phyloP scores from a whole-genome alignment of 2,797 vertebrate species.

The Prunella strophiata region DNA sequence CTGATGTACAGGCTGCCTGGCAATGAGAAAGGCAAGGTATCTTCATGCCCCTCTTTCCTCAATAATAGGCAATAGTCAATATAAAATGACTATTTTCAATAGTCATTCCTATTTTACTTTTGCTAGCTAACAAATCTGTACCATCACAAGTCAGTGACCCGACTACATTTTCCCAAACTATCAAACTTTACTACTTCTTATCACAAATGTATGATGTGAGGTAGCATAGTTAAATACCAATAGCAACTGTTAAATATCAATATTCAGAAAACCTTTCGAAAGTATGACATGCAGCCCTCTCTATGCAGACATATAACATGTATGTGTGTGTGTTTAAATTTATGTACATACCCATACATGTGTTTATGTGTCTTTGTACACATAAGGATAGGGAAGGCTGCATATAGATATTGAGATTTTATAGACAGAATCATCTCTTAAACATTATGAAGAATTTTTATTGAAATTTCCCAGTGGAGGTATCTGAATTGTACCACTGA shows the following conservation, averaged over 20 bases:
- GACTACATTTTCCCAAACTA: not conserved
- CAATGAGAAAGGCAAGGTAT: not conserved
- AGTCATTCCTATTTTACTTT: not conserved
- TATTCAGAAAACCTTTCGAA: not conserved
- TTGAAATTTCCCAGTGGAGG: not conserved
- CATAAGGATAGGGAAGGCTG: not conserved
- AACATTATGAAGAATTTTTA: not conserved
- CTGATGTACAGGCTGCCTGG: not conserved
- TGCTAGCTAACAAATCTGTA: not conserved
- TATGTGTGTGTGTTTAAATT: not conserved
- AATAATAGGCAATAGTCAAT: not conserved
- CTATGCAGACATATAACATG: too few species aligned
- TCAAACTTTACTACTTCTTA: not conserved
- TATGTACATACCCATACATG: accelerated
- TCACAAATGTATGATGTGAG: not conserved
- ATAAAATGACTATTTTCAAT: not conserved
- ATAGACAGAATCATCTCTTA: not conserved
- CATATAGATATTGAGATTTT: not conserved
- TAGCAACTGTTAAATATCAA: not conserved
- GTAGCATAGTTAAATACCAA: not conserved
- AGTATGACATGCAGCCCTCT: not conserved
- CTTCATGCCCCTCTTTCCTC: not conserved
- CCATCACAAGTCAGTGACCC: not conserved
- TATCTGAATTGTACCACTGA: not conserved
- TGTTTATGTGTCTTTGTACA: not conserved